phyloP scores from a whole-genome alignment of 2,113 vertebrate genomes.

The Mormoops blainvillei region DNA sequence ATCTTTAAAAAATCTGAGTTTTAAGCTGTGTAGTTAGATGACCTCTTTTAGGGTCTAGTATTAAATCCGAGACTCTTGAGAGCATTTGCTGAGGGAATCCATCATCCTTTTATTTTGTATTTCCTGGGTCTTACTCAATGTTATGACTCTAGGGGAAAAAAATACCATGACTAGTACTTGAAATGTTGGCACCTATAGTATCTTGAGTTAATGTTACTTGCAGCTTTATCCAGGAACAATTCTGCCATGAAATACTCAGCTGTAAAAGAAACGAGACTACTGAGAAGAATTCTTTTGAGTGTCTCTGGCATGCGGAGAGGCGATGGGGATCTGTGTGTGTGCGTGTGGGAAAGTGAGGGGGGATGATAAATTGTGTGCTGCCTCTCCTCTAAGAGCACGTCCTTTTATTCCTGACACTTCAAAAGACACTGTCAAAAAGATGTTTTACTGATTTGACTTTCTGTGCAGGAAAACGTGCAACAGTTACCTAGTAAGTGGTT shows the following conservation, averaged over 20 bases:
- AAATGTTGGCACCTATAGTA: slow-evolving; percentile 58
- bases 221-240: slow-evolving; percentile 63
- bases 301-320: slow-evolving; percentile 64
- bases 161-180: slow-evolving; percentile 26
- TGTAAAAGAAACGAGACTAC: slow-evolving; percentile 63
- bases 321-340: slow-evolving; percentile 54
- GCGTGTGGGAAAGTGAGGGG: slow-evolving; percentile 60
- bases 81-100: slow-evolving; percentile 47
- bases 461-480: slow-evolving; percentile 73
- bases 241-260: slow-evolving; percentile 56
- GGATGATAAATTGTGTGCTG: slow-evolving; percentile 75
- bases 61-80: slow-evolving; percentile 57
- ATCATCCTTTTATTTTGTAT: slow-evolving; percentile 62
- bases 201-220: slow-evolving; percentile 63
- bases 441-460: slow-evolving; percentile 80
- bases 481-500: slow-evolving; percentile 81
- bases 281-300: slow-evolving; percentile 69
- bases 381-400: slow-evolving; percentile 74
- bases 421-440: slow-evolving; percentile 78
- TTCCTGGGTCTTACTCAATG: slow-evolving; percentile 54
- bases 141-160: slow-evolving; percentile 37
- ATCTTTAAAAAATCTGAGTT: background rate
- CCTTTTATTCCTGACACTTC: slow-evolving; percentile 77
- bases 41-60: slow-evolving; percentile 24
- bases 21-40: background rate